Evolutionary conservation across 2,113 vertebrate genomes (phyloP).

Genomic region (Gymnobelideus leadbeateri): DNA sequence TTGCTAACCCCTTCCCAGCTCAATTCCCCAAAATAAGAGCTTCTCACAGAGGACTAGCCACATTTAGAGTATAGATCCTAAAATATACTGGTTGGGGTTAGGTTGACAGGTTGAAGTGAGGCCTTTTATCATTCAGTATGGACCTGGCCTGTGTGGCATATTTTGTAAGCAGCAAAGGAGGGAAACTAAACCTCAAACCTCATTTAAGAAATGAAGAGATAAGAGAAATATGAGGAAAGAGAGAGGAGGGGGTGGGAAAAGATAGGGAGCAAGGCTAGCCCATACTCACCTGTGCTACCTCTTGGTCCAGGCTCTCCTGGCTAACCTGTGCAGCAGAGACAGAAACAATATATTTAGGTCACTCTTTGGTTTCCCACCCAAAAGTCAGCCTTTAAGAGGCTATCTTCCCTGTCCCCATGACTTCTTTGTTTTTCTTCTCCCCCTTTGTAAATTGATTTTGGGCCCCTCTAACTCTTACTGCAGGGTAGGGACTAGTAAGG

Average conservation of each 20-base stretch:
- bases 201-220: neutral
- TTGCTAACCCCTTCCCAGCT: neutral
- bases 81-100: neutral
- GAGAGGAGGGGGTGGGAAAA: neutral
- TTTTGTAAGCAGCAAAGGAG: neutral
- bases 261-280: neutral
- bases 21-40: neutral
- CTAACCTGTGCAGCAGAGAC: slow-evolving; percentile 81
- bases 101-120: neutral
- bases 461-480: neutral
- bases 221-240: neutral
- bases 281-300: slow-evolving; percentile 78
- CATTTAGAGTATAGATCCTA: neutral
- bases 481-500: neutral
- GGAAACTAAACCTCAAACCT: neutral
- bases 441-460: neutral
- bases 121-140: neutral
- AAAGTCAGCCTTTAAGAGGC: neutral
- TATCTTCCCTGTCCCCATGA: neutral
- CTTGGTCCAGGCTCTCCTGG: fast-evolving
- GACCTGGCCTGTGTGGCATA: neutral
- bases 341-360: slow-evolving; percentile 66
- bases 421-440: neutral
- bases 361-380: neutral
- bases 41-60: neutral